Conservation (phyloP, 1,140 invertebrate genomes). For the Lepidurus arcticus region DNA sequence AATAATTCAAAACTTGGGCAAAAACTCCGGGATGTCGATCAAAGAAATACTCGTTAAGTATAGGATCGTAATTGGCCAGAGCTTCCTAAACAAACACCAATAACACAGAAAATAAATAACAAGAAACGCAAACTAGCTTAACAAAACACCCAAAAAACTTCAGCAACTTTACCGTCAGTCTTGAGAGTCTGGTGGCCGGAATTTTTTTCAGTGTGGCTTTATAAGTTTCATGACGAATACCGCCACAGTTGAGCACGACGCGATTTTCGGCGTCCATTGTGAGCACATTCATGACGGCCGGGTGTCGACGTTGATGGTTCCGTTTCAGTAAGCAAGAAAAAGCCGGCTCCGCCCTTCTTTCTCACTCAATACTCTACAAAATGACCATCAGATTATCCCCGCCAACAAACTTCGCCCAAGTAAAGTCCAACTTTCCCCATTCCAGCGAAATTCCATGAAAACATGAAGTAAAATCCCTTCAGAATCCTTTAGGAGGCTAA, state of each 20-base stretch:
- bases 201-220: conserved; percentile 83
- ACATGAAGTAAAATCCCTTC: no score
- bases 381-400: not conserved
- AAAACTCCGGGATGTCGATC: conserved; percentile 97
- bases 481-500: no score
- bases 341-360: not conserved
- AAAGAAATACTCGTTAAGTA: conserved; percentile 98
- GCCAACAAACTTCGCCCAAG: not conserved
- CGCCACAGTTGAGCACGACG: conserved; percentile 96
- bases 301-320: not conserved
- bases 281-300: conserved; percentile 60
- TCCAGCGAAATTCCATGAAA: no score
- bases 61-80: conserved; percentile 89
- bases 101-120: not conserved
- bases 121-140: conserved; percentile 52
- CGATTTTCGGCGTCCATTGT: conserved; percentile 93
- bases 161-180: conserved; percentile 57
- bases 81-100: conserved; percentile 46
- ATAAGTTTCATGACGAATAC: conserved; percentile 94
- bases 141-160: conserved; percentile 51
- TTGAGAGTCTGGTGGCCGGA: conserved; percentile 80
- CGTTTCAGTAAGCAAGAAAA: not conserved
- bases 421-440: no score
- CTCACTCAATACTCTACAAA: not conserved
- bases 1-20: conserved; percentile 86